Percentiles rank a stretch among this genome's conserved stretches.
These are phyloP conservation scores for Apoderus coryli DNA, from an alignment of 2,888 invertebrate genomes.

Conservation along the genomic window DNA sequence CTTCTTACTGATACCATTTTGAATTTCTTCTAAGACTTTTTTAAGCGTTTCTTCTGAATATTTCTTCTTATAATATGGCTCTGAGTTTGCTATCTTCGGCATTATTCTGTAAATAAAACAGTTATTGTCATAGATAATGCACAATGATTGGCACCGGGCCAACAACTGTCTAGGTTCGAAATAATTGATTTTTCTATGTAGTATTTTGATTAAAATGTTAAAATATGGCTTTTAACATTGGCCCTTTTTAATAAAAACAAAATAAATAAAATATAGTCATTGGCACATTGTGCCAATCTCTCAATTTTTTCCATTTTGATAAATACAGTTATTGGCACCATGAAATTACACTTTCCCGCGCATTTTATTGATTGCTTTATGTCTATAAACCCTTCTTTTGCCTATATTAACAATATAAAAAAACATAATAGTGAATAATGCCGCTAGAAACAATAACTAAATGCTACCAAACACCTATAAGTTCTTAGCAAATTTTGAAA, in stretches of 20 bases:
- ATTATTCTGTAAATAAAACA: slow-evolving; percentile 6
- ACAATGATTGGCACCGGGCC: slow-evolving; percentile 2
- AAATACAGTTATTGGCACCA: slow-evolving; percentile 1
- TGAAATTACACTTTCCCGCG: slow-evolving; percentile 2
- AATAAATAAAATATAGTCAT: slow-evolving; percentile 3
- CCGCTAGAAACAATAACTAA: no score
- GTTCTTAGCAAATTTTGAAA: no score
- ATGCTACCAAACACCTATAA: no score
- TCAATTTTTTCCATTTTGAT: background rate
- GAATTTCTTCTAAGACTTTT: slow-evolving; percentile 9
- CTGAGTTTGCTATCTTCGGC: slow-evolving; percentile 6
- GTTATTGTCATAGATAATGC: background rate
- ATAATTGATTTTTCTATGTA: background rate
- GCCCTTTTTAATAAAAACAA: slow-evolving; percentile 2
- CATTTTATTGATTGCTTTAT: slow-evolving; percentile 2
- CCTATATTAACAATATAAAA: no score
- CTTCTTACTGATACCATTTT: slow-evolving; percentile 10
- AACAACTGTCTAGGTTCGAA: slow-evolving; percentile 1
- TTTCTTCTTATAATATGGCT: slow-evolving; percentile 6
- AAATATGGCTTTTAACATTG: slow-evolving; percentile 1
- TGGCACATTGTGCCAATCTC: background rate
- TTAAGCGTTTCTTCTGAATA: slow-evolving; percentile 6
- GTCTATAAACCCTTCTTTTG: slow-evolving; percentile 2
- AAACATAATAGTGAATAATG: no score
- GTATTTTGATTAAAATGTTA: background rate